These are phyloP conservation scores for Notolabrus celidotus DNA, from an alignment of 2,797 vertebrate genomes.

Conservation along the genomic window DNA sequence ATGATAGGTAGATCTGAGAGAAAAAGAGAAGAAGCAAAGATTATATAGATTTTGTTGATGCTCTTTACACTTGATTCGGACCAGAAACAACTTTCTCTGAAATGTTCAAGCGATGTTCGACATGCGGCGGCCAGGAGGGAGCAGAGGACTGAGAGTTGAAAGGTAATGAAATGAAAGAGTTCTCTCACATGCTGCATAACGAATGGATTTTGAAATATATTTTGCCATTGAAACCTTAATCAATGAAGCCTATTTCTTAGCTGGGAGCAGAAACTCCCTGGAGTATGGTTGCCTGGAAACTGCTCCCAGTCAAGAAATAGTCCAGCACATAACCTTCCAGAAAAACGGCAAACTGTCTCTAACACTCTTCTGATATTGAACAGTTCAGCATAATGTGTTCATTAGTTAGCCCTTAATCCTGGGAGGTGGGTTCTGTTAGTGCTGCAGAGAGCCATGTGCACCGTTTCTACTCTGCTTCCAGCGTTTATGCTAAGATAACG, in stretches of 20 bases:
- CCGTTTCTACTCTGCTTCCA: too few relatives aligned
- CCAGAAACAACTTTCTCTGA: neutral
- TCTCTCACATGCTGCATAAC: slow-evolving; percentile 18
- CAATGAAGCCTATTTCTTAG: slow-evolving; percentile 34
- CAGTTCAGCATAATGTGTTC: too few relatives aligned
- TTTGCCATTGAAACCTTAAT: slow-evolving; percentile 28
- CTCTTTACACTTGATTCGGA: neutral
- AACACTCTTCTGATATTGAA: neutral
- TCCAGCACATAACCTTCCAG: slow-evolving; percentile 4
- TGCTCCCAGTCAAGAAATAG: slow-evolving; percentile 9
- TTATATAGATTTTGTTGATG: neutral
- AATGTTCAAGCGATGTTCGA: neutral
- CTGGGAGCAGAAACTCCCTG: slow-evolving; percentile 14
- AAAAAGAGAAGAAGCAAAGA: neutral
- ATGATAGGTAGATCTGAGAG: slow-evolving; percentile 95
- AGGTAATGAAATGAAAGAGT: slow-evolving; percentile 29
- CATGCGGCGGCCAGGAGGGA: neutral
- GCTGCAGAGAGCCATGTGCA: neutral
- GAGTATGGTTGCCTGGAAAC: slow-evolving; percentile 41
- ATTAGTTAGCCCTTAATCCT: neutral
- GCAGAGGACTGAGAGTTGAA: slow-evolving; percentile 14
- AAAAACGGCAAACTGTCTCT: neutral
- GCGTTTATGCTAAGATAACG: too few relatives aligned
- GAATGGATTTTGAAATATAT: slow-evolving; percentile 25
- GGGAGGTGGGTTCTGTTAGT: neutral